Conservation (phyloP, 2,888 invertebrate genomes). For the Eumerus sabulonum region DNA sequence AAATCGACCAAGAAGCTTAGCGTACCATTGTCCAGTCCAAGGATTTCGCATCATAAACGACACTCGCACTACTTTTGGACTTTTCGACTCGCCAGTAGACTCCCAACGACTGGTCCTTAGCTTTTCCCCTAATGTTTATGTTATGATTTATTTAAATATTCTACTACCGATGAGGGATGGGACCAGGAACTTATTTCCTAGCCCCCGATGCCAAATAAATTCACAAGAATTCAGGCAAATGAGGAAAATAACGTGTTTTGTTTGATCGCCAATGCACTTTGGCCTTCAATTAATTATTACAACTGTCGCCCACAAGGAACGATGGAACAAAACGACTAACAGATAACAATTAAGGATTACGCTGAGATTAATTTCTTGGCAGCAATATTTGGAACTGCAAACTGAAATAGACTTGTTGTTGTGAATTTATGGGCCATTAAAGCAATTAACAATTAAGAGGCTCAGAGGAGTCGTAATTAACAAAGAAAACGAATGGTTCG, state of each 20-base stretch:
- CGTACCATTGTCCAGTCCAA: slow-evolving; percentile 44
- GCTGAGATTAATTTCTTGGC: slow-evolving; percentile 67
- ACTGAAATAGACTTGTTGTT: slow-evolving; percentile 54
- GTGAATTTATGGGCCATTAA: slow-evolving; percentile 63
- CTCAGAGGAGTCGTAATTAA: slow-evolving; percentile 57
- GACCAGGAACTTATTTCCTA: slow-evolving; percentile 31
- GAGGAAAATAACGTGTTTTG: slow-evolving; percentile 27
- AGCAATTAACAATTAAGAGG: slow-evolving; percentile 67
- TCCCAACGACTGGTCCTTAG: slow-evolving; percentile 5
- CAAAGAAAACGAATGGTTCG: slow-evolving; percentile 42
- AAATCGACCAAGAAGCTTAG: slow-evolving; percentile 45
- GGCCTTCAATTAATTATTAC: slow-evolving; percentile 61
- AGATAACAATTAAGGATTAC: slow-evolving; percentile 66
- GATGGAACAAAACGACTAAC: slow-evolving; percentile 4
- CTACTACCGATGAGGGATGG: slow-evolving; percentile 61
- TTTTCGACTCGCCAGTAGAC: neutral
- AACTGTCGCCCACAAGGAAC: slow-evolving; percentile 34
- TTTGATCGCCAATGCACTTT: slow-evolving; percentile 63
- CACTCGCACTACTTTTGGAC: slow-evolving; percentile 23
- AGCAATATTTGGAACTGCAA: slow-evolving; percentile 42
- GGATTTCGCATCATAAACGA: slow-evolving; percentile 50
- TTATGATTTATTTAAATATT: slow-evolving; percentile 71
- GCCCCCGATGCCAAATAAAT: no score
- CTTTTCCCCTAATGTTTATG: slow-evolving; percentile 58
- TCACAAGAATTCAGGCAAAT: slow-evolving; percentile 7